A percentile compares a stretch with the other conserved stretches of the same genome.
Evolutionary conservation across 2,113 vertebrate genomes (phyloP).

Genomic region (Loxodonta africana): DNA sequence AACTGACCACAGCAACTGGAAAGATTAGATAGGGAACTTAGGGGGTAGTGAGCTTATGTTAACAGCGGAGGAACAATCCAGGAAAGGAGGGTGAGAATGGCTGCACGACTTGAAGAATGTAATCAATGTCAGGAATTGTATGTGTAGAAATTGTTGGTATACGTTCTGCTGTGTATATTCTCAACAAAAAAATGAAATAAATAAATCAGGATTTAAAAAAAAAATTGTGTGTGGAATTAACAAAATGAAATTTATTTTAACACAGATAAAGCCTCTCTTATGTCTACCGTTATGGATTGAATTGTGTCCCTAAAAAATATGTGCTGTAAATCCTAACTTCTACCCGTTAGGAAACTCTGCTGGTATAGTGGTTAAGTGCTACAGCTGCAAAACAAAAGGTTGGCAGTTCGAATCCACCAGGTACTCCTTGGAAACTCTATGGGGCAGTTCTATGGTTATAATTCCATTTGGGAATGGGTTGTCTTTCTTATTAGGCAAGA

Average conservation of each 20-base stretch:
- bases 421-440: too few species aligned
- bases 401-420: too few species aligned
- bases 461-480: neutral
- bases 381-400: too few species aligned
- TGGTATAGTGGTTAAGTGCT: too few species aligned
- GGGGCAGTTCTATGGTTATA: neutral
- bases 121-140: neutral
- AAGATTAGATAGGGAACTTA: neutral
- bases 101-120: neutral
- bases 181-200: neutral
- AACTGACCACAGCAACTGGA: neutral
- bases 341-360: too few species aligned
- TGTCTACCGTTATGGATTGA: neutral
- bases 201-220: neutral
- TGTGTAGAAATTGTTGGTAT: neutral
- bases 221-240: neutral
- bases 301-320: neutral
- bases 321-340: neutral
- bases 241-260: neutral
- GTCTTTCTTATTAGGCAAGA: neutral
- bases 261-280: neutral
- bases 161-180: neutral
- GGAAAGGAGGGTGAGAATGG: neutral
- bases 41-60: neutral
- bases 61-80: neutral